Evolutionary conservation across 1,140 invertebrate genomes (phyloP).

Genomic region (Drosophila teissieri): DNA sequence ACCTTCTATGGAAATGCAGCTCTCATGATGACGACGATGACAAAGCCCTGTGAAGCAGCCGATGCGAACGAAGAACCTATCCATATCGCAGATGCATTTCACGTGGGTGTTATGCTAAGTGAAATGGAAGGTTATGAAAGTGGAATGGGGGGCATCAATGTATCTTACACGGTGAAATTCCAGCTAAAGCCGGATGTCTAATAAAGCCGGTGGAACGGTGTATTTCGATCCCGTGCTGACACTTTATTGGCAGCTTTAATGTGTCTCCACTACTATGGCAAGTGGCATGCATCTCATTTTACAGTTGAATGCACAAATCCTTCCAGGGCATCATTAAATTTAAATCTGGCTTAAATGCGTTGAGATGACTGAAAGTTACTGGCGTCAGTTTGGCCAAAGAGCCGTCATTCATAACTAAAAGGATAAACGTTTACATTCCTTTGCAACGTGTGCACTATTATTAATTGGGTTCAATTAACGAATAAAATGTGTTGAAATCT

Average conservation of each 20-base stretch:
- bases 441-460: too few relatives aligned
- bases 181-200: conserved; percentile 41
- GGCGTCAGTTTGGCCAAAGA: too few relatives aligned
- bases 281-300: conserved; percentile 45
- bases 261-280: background rate
- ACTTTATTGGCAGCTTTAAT: conserved; percentile 63
- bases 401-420: too few relatives aligned
- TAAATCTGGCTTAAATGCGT: conserved; percentile 26
- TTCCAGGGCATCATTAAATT: conserved; percentile 41
- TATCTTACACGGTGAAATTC: conserved; percentile 12
- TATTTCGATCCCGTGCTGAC: conserved; percentile 49
- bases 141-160: conserved; percentile 31
- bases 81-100: conserved; percentile 31
- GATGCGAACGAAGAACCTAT: conserved; percentile 35
- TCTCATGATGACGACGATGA: conserved; percentile 22
- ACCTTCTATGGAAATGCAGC: conserved; percentile 22
- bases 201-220: background rate
- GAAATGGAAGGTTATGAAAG: conserved; percentile 73
- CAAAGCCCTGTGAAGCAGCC: conserved; percentile 36
- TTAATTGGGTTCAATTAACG: too few relatives aligned
- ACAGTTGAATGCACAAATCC: conserved; percentile 46
- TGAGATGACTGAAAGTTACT: too few relatives aligned
- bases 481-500: too few relatives aligned
- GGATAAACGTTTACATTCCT: too few relatives aligned
- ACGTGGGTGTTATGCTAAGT: conserved; percentile 56